Evolutionary conservation across 2,113 vertebrate genomes (phyloP), one percentile per base, ranked within the genome.

Genomic region (Cochlearius cochlearius): DNA sequence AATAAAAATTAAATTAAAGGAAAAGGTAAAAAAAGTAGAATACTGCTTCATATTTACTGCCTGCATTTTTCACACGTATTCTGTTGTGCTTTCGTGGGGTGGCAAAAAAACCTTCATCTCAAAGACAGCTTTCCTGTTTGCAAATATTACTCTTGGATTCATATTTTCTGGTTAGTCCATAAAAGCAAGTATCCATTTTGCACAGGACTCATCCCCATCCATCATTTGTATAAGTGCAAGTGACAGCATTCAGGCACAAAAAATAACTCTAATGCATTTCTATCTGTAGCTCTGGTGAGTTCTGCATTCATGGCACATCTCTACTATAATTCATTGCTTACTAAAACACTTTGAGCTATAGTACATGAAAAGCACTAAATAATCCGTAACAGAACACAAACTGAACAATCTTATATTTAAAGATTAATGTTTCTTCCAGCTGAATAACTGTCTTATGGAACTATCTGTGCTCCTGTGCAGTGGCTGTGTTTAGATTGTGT

Each of bases 381-480:
- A 97, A 98, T 94, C 73, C 0, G 3, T 64, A 89, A 85, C 38
- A 92, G 79, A 72, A 81, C 87, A 59, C 50, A 92, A 91, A 96
- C 85, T 71, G 94, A 98, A 95, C 86, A 83, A 95, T 68, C 69
- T 85, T 84, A 60, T 94, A 95, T 90, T 97, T 96, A 96, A 98
- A 98, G 94, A 97, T 94, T 95, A 97, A 98, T 95, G 93, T 88
- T 93, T 98, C 85, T 91, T 97, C 91, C 83, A 91, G 76, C 23
- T 73, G 64, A 71, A 87, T 73, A 94, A 96, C 77, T 83, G 59
- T 90, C 47, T 76, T 86, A 78, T 8, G 14, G 59, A 97, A 90
- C 55, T 77, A 47, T 72, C 34, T 81, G 11, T 75, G 80, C 82
- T 95, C 56, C 34, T 60, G 12, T 59, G 79, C 47, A 56, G 32